These are phyloP conservation scores for Herpailurus yagouaroundi DNA, from an alignment of 2,113 vertebrate species.

Conservation along the genomic window DNA sequence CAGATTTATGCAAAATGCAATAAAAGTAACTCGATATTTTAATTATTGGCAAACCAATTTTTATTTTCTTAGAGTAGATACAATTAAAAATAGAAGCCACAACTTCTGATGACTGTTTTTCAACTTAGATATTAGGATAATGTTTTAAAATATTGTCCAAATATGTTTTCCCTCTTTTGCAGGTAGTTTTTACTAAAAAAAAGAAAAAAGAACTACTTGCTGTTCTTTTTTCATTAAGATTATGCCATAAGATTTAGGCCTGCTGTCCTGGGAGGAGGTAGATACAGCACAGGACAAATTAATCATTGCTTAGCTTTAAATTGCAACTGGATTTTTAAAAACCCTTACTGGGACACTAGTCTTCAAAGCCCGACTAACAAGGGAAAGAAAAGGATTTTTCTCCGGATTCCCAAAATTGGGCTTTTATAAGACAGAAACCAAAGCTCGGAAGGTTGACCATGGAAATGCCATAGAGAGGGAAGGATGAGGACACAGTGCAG, in stretches of 20 bases:
- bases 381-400: neutral
- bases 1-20: conserved; percentile 40
- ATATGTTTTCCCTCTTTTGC: neutral
- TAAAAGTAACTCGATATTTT: conserved; percentile 65
- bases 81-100: conserved; percentile 55
- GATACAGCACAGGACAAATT: neutral
- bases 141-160: conserved; percentile 49
- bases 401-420: neutral
- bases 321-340: neutral
- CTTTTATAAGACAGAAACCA: conserved; percentile 29
- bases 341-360: neutral
- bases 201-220: neutral
- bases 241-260: neutral
- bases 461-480: neutral
- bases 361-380: neutral
- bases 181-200: conserved; percentile 18
- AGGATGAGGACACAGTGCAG: neutral
- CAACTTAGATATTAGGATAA: conserved; percentile 28
- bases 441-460: neutral
- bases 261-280: neutral
- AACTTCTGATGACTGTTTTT: conserved; percentile 39
- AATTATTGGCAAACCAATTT: conserved; percentile 56
- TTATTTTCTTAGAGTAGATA: conserved; percentile 39
- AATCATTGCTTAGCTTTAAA: conserved; percentile 15
- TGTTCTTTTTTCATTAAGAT: conserved; percentile 32